Conservation (phyloP, 2,888 invertebrate genomes). For the Chalcosyrphus nemorum region DNA sequence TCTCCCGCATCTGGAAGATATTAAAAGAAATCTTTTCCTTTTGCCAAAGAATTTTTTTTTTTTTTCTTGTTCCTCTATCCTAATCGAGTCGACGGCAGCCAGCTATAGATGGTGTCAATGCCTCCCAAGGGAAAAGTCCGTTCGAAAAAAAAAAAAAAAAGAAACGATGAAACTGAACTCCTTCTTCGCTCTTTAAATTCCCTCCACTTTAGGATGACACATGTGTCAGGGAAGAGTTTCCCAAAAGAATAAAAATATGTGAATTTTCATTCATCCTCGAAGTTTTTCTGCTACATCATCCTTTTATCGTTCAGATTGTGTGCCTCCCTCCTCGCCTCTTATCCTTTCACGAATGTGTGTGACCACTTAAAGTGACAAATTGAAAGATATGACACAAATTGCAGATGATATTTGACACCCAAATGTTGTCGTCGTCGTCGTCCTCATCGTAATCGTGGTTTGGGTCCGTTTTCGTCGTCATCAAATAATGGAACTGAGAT, state of each 20-base stretch:
- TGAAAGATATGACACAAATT: conserved; percentile 73
- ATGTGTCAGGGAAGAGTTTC: conserved; percentile 37
- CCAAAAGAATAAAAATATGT: background rate
- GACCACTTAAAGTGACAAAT: conserved; percentile 73
- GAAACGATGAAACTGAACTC: conserved; percentile 27
- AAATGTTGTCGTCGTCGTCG: conserved; percentile 63
- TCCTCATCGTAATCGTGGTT: background rate
- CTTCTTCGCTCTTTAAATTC: conserved; percentile 30
- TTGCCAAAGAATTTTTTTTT: no score
- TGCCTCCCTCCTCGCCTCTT: background rate
- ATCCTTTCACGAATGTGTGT: conserved; percentile 45
- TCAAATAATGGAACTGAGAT: conserved; percentile 57
- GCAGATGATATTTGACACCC: conserved; percentile 73
- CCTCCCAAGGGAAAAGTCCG: conserved; percentile 53
- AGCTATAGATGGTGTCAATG: conserved; percentile 33
- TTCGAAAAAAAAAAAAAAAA: conserved; percentile 5
- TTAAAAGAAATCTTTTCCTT: conserved; percentile 41
- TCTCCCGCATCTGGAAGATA: conserved; percentile 49
- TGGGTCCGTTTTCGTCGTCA: conserved; percentile 2
- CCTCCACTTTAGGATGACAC: conserved; percentile 35
- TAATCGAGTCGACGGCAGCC: conserved; percentile 20
- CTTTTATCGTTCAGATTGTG: conserved; percentile 54
- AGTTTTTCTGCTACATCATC: conserved; percentile 66
- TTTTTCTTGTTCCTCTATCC: no score
- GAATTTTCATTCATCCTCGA: conserved; percentile 9